Evolutionary conservation across 1,140 invertebrate genomes (phyloP).

Genomic region (Heliothis subflexa): DNA sequence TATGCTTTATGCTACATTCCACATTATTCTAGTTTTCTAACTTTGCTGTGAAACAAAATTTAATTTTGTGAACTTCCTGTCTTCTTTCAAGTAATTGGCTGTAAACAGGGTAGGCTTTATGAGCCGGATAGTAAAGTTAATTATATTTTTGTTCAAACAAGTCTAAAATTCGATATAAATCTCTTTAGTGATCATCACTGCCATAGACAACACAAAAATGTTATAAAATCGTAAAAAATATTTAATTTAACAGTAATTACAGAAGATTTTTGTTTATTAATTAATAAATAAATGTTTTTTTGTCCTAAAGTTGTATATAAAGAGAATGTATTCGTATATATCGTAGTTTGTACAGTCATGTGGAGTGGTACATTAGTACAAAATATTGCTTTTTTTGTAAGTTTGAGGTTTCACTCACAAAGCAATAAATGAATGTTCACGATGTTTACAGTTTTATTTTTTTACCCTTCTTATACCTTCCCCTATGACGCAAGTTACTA

Average conservation of each 20-base stretch:
- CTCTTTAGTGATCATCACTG: constrained; percentile 16
- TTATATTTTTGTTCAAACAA: neutral
- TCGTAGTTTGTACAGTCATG: constrained; percentile 54
- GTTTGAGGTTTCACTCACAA: constrained; percentile 69
- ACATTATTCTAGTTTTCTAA: constrained; percentile 27
- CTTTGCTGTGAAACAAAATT: constrained; percentile 22
- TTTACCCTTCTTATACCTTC: too few relatives aligned
- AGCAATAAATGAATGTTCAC: constrained; percentile 79
- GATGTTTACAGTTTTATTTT: constrained; percentile 57
- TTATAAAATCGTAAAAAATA: neutral
- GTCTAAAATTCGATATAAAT: neutral
- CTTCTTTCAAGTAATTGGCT: constrained; percentile 23
- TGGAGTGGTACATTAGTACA: constrained; percentile 79
- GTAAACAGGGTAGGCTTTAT: constrained; percentile 33
- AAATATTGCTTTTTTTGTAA: constrained; percentile 70
- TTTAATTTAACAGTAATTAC: constrained; percentile 1
- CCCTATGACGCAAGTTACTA: too few relatives aligned
- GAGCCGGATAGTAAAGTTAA: constrained; percentile 13
- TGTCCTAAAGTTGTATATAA: constrained; percentile 38
- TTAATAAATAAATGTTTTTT: constrained; percentile 34
- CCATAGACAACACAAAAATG: constrained; percentile 2
- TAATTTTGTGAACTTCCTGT: constrained; percentile 17
- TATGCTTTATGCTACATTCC: constrained; percentile 30
- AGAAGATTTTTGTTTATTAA: constrained; percentile 44
- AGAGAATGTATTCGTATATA: constrained; percentile 35